Evolutionary conservation across 2,888 invertebrate genomes (phyloP).

Genomic region (Chrysopilus asiliformis): DNA sequence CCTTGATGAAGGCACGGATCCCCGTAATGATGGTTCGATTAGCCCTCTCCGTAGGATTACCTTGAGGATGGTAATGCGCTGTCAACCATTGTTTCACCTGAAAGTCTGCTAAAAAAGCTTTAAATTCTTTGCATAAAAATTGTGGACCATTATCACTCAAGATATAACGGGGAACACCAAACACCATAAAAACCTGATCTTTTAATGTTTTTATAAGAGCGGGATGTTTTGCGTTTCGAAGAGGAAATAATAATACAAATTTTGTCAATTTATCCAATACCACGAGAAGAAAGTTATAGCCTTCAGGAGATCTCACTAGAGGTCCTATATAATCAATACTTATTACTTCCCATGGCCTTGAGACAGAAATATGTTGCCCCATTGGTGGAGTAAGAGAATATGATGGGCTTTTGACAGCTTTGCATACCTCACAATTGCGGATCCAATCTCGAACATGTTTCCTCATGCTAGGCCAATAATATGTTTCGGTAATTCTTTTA

Average conservation of each 20-base stretch:
- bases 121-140: no score
- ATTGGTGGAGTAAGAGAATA: not conserved
- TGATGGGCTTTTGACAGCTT: not conserved
- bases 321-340: conserved; percentile 2
- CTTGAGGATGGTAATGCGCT: conserved; percentile 21
- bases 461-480: conserved; percentile 7
- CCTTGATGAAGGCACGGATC: not conserved
- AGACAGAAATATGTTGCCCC: no score
- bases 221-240: not conserved
- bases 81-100: not conserved
- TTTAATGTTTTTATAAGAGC: not conserved
- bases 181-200: not conserved
- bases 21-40: conserved; percentile 11
- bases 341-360: conserved; percentile 6
- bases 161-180: not conserved
- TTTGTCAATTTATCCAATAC: no score
- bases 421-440: not conserved
- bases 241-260: conserved; percentile 1
- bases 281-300: no score
- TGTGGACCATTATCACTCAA: conserved; percentile 5
- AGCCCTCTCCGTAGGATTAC: conserved; percentile 21
- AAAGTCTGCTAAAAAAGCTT: conserved; percentile 1
- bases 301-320: not conserved
- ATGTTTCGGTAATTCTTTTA: not conserved
- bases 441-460: conserved; percentile 1